Base-by-base conservation (phyloP, 2,797 vertebrate species). In the Cichlasoma orientale region DNA sequence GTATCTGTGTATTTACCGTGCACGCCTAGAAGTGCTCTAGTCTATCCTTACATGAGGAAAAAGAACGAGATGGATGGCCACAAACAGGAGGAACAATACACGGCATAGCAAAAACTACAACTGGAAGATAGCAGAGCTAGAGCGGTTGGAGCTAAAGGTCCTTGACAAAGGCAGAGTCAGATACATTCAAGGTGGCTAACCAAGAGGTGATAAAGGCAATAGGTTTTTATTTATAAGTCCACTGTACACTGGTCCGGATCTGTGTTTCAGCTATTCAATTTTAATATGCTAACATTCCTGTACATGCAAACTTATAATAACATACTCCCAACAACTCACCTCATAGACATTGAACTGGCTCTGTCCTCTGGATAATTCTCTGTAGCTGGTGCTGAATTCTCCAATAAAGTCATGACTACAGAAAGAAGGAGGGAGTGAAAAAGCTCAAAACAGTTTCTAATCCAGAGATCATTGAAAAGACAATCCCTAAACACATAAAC, bases 271-370 rank as follows among this genome's bases (percentile, higher is more conserved):
- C 38, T 31, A 10, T 27, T 52, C 14, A 61, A 61, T 56, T 47
- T 53, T 1, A 75, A 63, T 29, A 53, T 12, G 25, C 21, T 12
- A 16, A 56, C 21, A 56, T 36, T 58, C 5, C 3, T 8, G 4
- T 6, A 57, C 21, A 21, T 23, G 18, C 21, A 63, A 29, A 21
- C 23, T 16, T n/a, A 21, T 53, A 4, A 9, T 7, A 19, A 19
- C 54, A 53, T 5, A 61, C 56, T 52, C 11, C 36, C 25, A 56
- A 25, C 70, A 9, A 59, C 94, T 94, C 91, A 98, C 98, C 96
- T 99, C 98, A 91, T 99, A 99, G 23, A 99, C 96, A 0, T 99
- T 99, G 94, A 99, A 99, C 85, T 99, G 98, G 82, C 97, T 99
- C 31, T 99, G 98, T 5, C 98, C 98, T 93, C 97, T 95, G 0